Conservation (phyloP, 2,113 vertebrate genomes). For the Syngnathoides biaculeatus region DNA sequence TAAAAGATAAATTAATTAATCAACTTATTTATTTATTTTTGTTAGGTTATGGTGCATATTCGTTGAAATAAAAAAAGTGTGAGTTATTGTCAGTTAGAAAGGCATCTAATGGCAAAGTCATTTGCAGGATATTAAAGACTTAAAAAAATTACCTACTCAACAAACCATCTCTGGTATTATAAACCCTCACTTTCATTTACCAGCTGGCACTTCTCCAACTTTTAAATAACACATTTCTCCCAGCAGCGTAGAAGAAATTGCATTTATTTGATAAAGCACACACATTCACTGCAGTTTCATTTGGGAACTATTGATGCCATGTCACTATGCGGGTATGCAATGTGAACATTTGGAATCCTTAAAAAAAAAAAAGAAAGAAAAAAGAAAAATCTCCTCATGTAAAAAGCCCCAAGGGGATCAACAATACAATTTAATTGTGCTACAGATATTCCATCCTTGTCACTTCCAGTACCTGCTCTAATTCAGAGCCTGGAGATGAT, state of each 20-base stretch:
- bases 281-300: constrained; percentile 66
- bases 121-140: constrained; percentile 26
- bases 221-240: constrained; percentile 51
- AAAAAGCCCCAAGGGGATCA: constrained; percentile 62
- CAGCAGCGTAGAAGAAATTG: constrained; percentile 63
- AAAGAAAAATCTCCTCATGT: constrained; percentile 60
- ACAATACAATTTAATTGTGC: constrained; percentile 62
- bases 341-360: constrained; percentile 72
- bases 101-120: constrained; percentile 7
- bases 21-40: no score
- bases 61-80: constrained; percentile 9
- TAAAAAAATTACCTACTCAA: background rate
- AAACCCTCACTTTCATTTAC: constrained; percentile 31
- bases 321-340: constrained; percentile 75
- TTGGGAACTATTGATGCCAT: constrained; percentile 67
- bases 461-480: constrained; percentile 56
- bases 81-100: constrained; percentile 12
- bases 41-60: background rate
- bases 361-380: constrained; percentile 52
- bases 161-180: constrained; percentile 23
- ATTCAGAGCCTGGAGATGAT: constrained; percentile 75
- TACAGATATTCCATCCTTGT: constrained; percentile 71
- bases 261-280: constrained; percentile 71
- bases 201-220: constrained; percentile 20
- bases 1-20: no score